phyloP scores from a whole-genome alignment of 2,113 vertebrate species.

The Plotosus lineatus region DNA sequence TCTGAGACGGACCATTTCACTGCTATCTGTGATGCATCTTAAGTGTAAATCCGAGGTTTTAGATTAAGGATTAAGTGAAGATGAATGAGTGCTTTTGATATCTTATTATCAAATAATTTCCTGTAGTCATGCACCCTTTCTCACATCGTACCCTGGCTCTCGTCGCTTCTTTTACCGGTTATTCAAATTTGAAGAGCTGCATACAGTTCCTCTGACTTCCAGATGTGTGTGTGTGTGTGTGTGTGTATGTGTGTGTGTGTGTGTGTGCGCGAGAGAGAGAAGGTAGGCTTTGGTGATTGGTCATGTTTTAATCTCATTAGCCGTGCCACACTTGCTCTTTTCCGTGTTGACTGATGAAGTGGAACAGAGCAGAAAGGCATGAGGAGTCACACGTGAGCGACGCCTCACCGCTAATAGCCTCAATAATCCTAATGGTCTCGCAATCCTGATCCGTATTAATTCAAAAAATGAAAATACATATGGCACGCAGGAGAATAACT shows the following conservation, averaged over 20 bases:
- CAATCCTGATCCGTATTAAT: not conserved
- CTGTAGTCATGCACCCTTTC: not conserved
- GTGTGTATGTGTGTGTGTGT: not conserved
- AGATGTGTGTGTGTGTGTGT: not conserved
- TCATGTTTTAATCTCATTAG: slow-evolving; percentile 34
- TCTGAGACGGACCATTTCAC: not conserved
- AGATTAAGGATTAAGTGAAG: not conserved
- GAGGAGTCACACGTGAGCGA: slow-evolving; percentile 39
- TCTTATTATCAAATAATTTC: not conserved
- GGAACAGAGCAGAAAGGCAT: slow-evolving; percentile 8
- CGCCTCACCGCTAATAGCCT: slow-evolving; percentile 28
- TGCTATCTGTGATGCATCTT: not conserved
- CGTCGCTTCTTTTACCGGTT: not conserved
- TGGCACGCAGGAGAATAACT: no score
- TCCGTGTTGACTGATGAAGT: slow-evolving; percentile 7
- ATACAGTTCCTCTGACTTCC: slow-evolving; percentile 2
- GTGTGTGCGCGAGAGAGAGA: not conserved
- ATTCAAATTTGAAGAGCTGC: slow-evolving; percentile 3
- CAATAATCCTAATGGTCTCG: not conserved
- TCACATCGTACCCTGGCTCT: not conserved
- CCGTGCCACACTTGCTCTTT: slow-evolving; percentile 23
- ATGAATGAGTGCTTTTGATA: not conserved
- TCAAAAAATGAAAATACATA: not conserved
- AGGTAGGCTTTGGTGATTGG: not conserved
- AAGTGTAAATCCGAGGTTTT: not conserved